These are phyloP conservation scores for Folsomia manolachei DNA, from an alignment of 2,888 invertebrate genomes.

Conservation along the genomic window DNA sequence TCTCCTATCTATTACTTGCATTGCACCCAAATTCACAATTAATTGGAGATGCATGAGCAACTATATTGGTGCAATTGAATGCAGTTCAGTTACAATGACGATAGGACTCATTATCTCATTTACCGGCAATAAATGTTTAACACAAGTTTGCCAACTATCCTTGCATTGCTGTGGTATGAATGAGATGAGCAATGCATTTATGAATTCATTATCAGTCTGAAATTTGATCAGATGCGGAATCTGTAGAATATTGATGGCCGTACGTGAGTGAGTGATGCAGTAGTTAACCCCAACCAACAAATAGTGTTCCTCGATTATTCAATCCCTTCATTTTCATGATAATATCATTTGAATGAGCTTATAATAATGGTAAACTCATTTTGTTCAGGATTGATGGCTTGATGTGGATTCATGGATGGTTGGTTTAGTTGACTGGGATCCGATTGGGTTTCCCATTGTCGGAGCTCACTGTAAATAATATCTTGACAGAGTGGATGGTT, in stretches of 20 bases:
- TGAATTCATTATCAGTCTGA: no score
- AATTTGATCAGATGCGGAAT: neutral
- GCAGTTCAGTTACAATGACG: neutral
- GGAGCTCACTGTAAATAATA: slow-evolving; percentile 9
- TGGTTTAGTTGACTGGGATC: neutral
- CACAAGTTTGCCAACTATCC: no score
- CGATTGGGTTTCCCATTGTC: slow-evolving; percentile 20
- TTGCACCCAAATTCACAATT: neutral
- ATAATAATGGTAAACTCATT: slow-evolving; percentile 17
- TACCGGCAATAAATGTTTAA: neutral
- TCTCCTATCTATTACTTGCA: neutral
- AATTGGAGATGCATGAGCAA: no score
- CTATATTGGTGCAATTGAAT: neutral
- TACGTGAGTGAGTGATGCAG: slow-evolving; percentile 14
- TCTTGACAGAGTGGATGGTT: slow-evolving; percentile 10
- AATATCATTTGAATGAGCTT: slow-evolving; percentile 18
- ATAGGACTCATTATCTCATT: neutral
- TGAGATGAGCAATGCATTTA: neutral
- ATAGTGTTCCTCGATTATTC: neutral
- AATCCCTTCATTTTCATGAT: no score
- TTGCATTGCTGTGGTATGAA: neutral
- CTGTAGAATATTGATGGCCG: neutral
- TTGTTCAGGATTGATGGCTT: no score
- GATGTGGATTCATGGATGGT: no score
- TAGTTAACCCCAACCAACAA: slow-evolving; percentile 14